A percentile compares a stretch with the other conserved stretches of the same genome.
Evolutionary conservation across 2,888 invertebrate genomes (phyloP).

Genomic region (Ephialtes manifestator): DNA sequence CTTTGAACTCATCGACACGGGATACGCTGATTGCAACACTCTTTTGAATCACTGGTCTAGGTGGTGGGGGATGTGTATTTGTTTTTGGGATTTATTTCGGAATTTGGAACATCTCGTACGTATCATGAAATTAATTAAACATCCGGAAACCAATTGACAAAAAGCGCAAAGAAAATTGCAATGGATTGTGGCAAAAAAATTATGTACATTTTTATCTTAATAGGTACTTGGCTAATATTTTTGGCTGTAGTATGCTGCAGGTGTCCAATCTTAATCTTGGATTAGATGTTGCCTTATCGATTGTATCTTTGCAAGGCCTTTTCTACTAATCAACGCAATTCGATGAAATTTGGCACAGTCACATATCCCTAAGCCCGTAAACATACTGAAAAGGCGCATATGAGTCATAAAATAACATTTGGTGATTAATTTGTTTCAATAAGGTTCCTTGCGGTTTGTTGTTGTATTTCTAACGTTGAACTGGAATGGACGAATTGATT

Average conservation of each 20-base stretch:
- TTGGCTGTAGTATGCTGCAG: not conserved
- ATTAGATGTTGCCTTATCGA: not conserved
- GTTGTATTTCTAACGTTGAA: too few relatives aligned
- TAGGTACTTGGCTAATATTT: not conserved
- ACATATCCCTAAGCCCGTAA: not conserved
- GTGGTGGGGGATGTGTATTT: not conserved
- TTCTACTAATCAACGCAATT: not conserved
- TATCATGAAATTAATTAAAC: not conserved
- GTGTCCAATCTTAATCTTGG: not conserved
- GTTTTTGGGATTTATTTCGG: not conserved
- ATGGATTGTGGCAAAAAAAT: not conserved
- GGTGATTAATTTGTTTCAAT: not conserved
- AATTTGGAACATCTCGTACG: not conserved
- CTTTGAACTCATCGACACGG: constrained; percentile 28
- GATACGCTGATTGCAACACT: not conserved
- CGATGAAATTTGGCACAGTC: not conserved
- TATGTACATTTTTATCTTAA: not conserved
- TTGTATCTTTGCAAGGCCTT: not conserved
- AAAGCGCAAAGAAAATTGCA: not conserved
- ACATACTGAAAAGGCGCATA: not conserved
- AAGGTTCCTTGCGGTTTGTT: not conserved
- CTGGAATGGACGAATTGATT: too few relatives aligned
- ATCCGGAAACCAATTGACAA: not conserved
- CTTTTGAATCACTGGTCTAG: not conserved
- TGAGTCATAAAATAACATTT: not conserved